Evolutionary conservation across 2,113 vertebrate genomes (phyloP).

Genomic region (Lepus americanus): DNA sequence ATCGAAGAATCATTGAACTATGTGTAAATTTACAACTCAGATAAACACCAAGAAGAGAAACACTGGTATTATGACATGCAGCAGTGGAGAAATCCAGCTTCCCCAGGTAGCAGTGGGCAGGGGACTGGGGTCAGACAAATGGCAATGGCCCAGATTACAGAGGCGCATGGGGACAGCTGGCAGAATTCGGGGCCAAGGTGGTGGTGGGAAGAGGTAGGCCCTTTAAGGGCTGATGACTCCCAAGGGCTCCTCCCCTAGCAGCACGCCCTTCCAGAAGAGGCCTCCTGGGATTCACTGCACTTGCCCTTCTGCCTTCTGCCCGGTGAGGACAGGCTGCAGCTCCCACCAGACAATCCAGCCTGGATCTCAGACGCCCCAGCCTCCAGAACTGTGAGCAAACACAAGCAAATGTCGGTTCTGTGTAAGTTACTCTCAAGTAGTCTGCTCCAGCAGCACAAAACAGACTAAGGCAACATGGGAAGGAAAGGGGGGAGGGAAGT

Average conservation of each 20-base stretch:
- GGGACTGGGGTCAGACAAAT: background rate
- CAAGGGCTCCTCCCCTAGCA: background rate
- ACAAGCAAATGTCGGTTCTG: background rate
- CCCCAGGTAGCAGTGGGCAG: background rate
- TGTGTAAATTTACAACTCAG: background rate
- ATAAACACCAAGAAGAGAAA: background rate
- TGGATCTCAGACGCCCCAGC: background rate
- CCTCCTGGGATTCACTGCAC: fast-evolving
- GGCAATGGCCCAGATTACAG: background rate
- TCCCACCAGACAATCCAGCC: background rate
- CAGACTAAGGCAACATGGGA: too few relatives aligned
- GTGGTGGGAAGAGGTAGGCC: background rate
- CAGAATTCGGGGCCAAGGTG: too few relatives aligned
- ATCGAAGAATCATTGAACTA: background rate
- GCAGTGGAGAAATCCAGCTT: too few relatives aligned
- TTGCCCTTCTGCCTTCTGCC: background rate
- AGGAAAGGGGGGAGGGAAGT: background rate
- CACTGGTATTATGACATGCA: background rate
- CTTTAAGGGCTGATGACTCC: background rate
- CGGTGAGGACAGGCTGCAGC: fast-evolving
- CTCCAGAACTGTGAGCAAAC: background rate
- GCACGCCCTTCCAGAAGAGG: background rate
- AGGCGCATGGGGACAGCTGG: background rate
- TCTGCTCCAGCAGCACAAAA: background rate
- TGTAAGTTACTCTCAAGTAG: background rate